Percentiles rank a stretch among this genome's conserved stretches.
These are phyloP conservation scores for Mellivora capensis DNA, from an alignment of 2,113 vertebrate species.

Conservation along the genomic window DNA sequence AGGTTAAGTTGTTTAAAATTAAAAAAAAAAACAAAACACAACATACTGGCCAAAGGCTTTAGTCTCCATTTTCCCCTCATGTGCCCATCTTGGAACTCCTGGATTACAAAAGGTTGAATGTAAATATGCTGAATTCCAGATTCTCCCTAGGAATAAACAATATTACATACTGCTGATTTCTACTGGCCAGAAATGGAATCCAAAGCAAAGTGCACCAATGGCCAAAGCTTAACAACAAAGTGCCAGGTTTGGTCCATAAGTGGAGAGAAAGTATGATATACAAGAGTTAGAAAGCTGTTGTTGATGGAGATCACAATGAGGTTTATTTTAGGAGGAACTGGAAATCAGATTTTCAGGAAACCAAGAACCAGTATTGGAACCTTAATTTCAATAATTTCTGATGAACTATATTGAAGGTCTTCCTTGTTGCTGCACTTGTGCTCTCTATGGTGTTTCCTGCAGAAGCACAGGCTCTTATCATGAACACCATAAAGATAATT, in stretches of 20 bases:
- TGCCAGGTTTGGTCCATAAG: background rate
- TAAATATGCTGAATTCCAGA: background rate
- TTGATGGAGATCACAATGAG: background rate
- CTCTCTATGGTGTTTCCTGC: background rate
- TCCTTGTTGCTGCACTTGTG: background rate
- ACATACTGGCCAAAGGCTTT: background rate
- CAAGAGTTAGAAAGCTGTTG: background rate
- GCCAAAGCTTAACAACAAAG: background rate
- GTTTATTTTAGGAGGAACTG: background rate
- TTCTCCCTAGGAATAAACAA: background rate
- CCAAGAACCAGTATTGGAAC: background rate
- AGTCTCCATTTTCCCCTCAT: background rate
- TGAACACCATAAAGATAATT: background rate
- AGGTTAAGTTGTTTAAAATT: background rate
- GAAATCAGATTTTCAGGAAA: background rate
- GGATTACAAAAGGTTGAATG: background rate
- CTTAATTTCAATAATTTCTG: background rate
- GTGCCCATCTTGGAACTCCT: background rate
- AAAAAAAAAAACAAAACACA: too few relatives aligned
- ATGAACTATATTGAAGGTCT: background rate
- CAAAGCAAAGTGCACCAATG: background rate
- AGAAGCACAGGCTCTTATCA: background rate
- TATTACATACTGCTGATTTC: background rate
- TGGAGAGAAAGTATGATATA: background rate
- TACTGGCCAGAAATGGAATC: background rate